Evolutionary conservation across 2,888 invertebrate species (phyloP).

Genomic region (Drosophila ezoana): DNA sequence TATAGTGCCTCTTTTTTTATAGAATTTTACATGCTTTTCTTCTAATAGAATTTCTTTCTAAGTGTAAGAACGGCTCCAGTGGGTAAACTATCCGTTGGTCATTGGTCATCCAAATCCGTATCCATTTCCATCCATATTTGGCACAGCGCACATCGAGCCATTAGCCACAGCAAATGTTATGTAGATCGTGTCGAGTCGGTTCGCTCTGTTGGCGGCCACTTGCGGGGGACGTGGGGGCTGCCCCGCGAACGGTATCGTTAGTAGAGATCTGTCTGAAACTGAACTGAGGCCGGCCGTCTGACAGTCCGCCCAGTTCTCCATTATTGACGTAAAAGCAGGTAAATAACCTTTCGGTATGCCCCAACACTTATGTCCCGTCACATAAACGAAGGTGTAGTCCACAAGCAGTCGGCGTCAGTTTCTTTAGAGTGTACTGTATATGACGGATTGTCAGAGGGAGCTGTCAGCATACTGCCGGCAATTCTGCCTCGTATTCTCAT

Average conservation of each 20-base stretch:
- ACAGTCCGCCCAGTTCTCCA: conserved; percentile 36
- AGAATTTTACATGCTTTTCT: not conserved
- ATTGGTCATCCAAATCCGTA: conserved; percentile 27
- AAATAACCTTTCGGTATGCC: conserved; percentile 71
- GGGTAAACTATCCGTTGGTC: conserved; percentile 26
- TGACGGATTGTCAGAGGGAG: conserved; percentile 46
- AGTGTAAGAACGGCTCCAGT: conserved; percentile 20
- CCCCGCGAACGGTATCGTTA: conserved; percentile 70
- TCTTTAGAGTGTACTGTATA: conserved; percentile 12
- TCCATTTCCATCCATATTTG: conserved; percentile 58
- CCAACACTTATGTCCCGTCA: conserved; percentile 46
- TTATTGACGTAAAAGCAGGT: conserved; percentile 74
- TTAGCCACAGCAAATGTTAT: conserved; percentile 73
- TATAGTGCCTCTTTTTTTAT: not conserved
- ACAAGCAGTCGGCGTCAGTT: conserved; percentile 19
- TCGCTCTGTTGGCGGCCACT: conserved; percentile 13
- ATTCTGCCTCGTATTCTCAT: not conserved
- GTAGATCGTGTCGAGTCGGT: conserved; percentile 70
- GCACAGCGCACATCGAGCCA: conserved; percentile 62
- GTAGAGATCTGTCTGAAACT: conserved; percentile 64
- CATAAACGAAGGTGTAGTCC: conserved; percentile 37
- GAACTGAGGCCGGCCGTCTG: conserved; percentile 35
- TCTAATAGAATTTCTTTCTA: conserved; percentile 6
- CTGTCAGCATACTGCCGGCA: conserved; percentile 31
- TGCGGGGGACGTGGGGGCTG: not conserved